A percentile compares a stretch with the other conserved stretches of the same genome.
Evolutionary conservation across 2,113 vertebrate species (phyloP).

Genomic region (Hirundichthys speculiger): DNA sequence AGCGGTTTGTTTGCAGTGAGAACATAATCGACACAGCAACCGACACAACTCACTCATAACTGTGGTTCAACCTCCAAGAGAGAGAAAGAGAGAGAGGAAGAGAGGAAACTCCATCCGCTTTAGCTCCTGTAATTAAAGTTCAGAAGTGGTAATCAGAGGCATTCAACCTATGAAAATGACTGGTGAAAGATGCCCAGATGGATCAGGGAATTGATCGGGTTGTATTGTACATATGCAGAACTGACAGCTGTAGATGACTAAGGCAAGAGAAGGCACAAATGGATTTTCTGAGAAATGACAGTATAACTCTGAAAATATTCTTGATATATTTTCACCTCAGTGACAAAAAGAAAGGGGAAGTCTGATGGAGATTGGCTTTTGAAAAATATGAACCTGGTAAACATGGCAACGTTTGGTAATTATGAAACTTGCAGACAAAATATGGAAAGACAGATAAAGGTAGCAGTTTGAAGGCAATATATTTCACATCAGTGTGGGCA

Average conservation of each 20-base stretch:
- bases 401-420: slow-evolving; percentile 3
- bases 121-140: slow-evolving; percentile 54
- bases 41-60: too few relatives aligned
- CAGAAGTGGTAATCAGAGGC: slow-evolving; percentile 63
- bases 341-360: slow-evolving; percentile 56
- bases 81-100: too few relatives aligned
- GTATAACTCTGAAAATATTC: slow-evolving; percentile 7
- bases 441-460: neutral
- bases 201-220: slow-evolving; percentile 13
- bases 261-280: slow-evolving; percentile 40
- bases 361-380: slow-evolving; percentile 34
- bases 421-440: neutral
- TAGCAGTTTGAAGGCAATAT: too few relatives aligned
- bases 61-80: too few relatives aligned
- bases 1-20: too few relatives aligned
- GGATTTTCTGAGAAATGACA: slow-evolving; percentile 7
- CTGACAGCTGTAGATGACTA: slow-evolving; percentile 36
- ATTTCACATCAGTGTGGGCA: too few relatives aligned
- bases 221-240: slow-evolving; percentile 39
- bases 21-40: too few relatives aligned
- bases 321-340: slow-evolving; percentile 58
- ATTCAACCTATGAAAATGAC: slow-evolving; percentile 60
- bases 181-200: slow-evolving; percentile 25
- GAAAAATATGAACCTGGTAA: neutral
- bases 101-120: too few relatives aligned